Base-by-base conservation (phyloP, 2,113 vertebrate species). In the Menidia beryllina region DNA sequence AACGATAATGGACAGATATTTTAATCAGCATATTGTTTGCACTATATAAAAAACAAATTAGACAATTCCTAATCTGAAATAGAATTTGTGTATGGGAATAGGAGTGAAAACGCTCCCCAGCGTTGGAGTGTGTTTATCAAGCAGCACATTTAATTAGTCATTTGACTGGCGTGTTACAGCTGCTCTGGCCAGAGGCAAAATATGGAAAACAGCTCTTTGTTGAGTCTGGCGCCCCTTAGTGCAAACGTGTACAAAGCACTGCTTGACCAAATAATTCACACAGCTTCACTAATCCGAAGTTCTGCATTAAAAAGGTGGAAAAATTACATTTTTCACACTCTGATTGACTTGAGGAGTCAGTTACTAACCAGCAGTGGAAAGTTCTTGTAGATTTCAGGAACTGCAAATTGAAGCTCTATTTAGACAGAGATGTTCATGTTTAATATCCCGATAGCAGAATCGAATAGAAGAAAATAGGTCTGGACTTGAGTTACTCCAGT, bases 191-290 rank as follows among this genome's bases (percentile, higher is more conserved):
- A 0, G 34, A 60, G n/a, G 53, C 15, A 0, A 48, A 25, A n/a
- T 3, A 15, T 17, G n/a, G 1, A 19, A 0, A 13, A 59, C 1
- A 15, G 17, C 8, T 49, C 9, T 54, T 23, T 23, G 41, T 72
- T 69, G 69, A 25, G 24, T 71, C 23, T 87, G 71, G 88, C 74
- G 52, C 81, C 83, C 70, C 71, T 23, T 50, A 77, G 83, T 81
- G 83, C 38, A 25, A 1, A 25, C 2, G 56, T 21, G 12, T 6
- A 1, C 2, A 59, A 9, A 30, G 23, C 2, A 36, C 41, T 3
- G 11, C 8, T n/a, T 14, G 10, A 48, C 26, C 0, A 41, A 36
- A n/a, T 45, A 17, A 45, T 19, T 45, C 41, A 19, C 30, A 34
- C 7, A 34, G 30, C 30, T 34, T 34, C 30, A 34, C 7, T 8